A percentile compares a stretch with the other conserved stretches of the same genome.
Evolutionary conservation across 2,888 invertebrate species (phyloP).

Genomic region (Andrena bucephala): DNA sequence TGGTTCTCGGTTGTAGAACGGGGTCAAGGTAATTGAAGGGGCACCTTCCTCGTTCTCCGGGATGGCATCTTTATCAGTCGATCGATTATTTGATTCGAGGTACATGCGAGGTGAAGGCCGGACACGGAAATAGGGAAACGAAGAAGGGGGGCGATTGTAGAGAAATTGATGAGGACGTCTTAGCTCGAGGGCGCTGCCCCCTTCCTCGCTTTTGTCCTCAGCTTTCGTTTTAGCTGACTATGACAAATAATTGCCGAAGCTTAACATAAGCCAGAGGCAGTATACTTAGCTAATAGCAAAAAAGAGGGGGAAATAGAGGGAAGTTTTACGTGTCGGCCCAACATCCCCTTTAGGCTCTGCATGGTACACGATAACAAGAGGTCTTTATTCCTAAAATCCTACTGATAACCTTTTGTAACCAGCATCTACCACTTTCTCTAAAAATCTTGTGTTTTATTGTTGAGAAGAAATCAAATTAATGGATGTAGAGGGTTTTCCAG

Average conservation of each 20-base stretch:
- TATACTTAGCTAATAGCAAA: conserved; percentile 83
- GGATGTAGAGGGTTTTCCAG: not conserved
- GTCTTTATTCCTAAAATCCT: conserved; percentile 1
- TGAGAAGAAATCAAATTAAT: conserved; percentile 25
- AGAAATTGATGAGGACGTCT: conserved; percentile 69
- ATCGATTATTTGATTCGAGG: too few species aligned
- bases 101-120: conserved; percentile 29
- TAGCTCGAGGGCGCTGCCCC: conserved; percentile 37
- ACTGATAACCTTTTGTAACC: conserved; percentile 9
- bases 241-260: conserved; percentile 83
- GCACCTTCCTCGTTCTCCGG: not conserved
- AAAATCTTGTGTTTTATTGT: conserved; percentile 17
- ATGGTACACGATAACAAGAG: not conserved
- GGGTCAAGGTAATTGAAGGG: not conserved
- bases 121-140: conserved; percentile 11
- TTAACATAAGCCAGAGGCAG: conserved; percentile 83
- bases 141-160: conserved; percentile 37
- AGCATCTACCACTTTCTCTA: conserved; percentile 12
- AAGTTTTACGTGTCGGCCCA: conserved; percentile 31
- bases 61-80: not conserved
- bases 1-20: not conserved
- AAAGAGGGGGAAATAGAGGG: conserved; percentile 61
- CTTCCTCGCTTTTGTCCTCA: conserved; percentile 58
- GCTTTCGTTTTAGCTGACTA: conserved; percentile 76
- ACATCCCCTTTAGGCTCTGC: not conserved